Evolutionary conservation across 2,888 invertebrate species (phyloP), one percentile per base, ranked within the genome.

Genomic region (Andrena bicolor): DNA sequence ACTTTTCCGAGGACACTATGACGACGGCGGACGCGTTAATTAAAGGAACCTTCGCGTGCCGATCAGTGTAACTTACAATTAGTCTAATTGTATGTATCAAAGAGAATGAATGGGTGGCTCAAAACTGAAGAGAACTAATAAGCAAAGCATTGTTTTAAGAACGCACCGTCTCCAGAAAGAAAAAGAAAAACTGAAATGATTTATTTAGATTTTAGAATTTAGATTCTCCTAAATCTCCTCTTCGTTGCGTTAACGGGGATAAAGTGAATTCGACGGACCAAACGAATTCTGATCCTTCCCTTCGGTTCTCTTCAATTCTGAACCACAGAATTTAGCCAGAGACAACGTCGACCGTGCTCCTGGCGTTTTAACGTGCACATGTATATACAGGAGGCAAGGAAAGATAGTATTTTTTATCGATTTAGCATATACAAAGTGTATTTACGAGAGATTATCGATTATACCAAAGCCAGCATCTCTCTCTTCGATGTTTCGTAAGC

Each of bases 381-480:
- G 84, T 88, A 86, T 77, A 90, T 86, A 86, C 86, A 82, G 82
- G 63, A 76, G 72, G 26, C 74, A 79, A 76, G 63, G 68, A 72
- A 81, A 82, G 66, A 86, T 86, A 86, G 88, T 88, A 90, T 89
- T 90, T 88, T 90, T 89, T 87, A 89, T 88, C 84, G 82, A 82
- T 82, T 84, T 88, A 86, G 82, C 83, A 86, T 81, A 85, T 88
- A 88, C 71, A 70, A 66, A 78, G 58, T 82, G 80, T 84, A 87
- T 87, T 73, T 86, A 83, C 72, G 80, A 71, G 80, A 84, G 85
- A 79, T 75, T 73, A 82, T 70, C 70, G 73, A 85, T 83, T 63
- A 86, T 86, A 86, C 87, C 88, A 88, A 88, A 88, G 86, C 77
- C 69, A 73, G 80, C 58, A 76, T 80, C 80, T 84, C 77, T 84